Evolutionary conservation across 2,113 vertebrate species (phyloP).

Genomic region (Oreamnos americanus): DNA sequence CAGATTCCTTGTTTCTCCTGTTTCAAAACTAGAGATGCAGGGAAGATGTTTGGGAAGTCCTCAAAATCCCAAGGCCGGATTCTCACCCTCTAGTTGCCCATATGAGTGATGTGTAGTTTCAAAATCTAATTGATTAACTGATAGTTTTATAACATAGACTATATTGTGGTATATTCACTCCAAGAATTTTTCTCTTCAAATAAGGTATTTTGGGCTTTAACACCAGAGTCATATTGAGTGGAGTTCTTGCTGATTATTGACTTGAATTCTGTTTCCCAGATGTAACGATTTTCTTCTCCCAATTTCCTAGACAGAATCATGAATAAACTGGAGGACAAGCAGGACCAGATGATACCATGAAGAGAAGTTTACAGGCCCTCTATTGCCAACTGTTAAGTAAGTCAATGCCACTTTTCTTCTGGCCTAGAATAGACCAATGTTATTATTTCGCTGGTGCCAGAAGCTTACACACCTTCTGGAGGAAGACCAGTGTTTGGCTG

Average conservation of each 20-base stretch:
- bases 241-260: neutral
- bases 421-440: neutral
- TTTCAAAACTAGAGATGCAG: neutral
- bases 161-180: neutral
- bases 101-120: neutral
- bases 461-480: neutral
- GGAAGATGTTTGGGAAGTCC: neutral
- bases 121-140: neutral
- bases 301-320: constrained; percentile 90
- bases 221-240: neutral
- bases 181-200: neutral
- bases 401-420: constrained; percentile 71
- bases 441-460: neutral
- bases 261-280: neutral
- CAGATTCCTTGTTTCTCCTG: neutral
- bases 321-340: constrained; percentile 96
- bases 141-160: neutral
- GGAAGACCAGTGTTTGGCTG: neutral
- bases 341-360: constrained; percentile 99
- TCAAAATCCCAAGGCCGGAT: neutral
- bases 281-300: constrained; percentile 57
- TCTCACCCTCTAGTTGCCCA: neutral
- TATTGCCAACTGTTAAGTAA: constrained; percentile 98
- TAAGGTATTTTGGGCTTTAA: neutral
- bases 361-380: constrained; percentile 98